A percentile compares a stretch with the other conserved stretches of the same genome.
Evolutionary conservation across 2,797 vertebrate genomes (phyloP).

Genomic region (Gymnodraco acuticeps): DNA sequence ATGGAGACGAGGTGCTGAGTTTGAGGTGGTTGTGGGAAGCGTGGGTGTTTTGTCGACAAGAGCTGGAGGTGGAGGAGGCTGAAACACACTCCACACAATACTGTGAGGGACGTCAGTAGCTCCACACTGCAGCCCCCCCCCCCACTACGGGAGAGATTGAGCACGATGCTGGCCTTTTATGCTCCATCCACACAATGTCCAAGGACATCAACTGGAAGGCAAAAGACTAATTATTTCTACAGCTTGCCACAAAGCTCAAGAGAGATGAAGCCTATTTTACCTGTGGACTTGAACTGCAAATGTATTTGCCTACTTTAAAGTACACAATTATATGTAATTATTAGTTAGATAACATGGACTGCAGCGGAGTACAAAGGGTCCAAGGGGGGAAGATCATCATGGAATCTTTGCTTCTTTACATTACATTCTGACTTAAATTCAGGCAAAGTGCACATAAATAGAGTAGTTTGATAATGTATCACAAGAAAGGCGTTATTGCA

Average conservation of each 20-base stretch:
- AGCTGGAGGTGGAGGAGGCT: conserved; percentile 69
- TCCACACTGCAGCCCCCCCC: conserved; percentile 23
- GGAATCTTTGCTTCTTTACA: not conserved
- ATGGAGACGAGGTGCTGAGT: conserved; percentile 82
- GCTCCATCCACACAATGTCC: conserved; percentile 55
- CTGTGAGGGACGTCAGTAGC: conserved; percentile 37
- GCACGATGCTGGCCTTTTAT: conserved; percentile 49
- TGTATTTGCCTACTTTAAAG: not conserved
- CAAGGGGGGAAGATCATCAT: not conserved
- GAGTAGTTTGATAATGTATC: not conserved
- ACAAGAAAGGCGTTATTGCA: not conserved
- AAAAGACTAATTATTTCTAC: conserved; percentile 3
- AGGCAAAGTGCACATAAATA: not conserved
- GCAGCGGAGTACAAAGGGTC: not conserved
- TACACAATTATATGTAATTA: not conserved
- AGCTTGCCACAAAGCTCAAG: not conserved
- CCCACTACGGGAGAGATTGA: conserved; percentile 24
- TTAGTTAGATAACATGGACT: not conserved
- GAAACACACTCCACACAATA: conserved; percentile 55
- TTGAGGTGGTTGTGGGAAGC: conserved; percentile 68
- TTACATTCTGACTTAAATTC: not conserved
- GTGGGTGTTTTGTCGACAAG: conserved; percentile 72
- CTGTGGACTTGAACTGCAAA: not conserved
- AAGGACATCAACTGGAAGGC: conserved; percentile 56
- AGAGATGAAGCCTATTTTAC: conserved; percentile 11